Percentiles rank a stretch among this genome's conserved stretches.
phyloP scores from a whole-genome alignment of 2,888 invertebrate species.

The Limnephilus lunatus region DNA sequence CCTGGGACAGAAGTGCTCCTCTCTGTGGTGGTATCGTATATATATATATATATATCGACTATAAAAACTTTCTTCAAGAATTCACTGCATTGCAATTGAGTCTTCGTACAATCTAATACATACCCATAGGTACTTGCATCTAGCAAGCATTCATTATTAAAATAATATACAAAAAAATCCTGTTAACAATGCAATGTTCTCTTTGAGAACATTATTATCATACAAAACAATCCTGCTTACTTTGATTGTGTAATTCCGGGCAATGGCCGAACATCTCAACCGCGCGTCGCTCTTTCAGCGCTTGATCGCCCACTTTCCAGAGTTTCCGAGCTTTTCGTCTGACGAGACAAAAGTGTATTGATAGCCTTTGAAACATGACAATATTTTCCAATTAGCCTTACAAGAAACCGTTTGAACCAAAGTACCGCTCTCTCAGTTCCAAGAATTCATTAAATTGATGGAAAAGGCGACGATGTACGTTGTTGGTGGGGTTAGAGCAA shows the following conservation, averaged over 20 bases:
- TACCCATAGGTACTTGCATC: background rate
- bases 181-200: background rate
- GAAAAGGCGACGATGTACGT: background rate
- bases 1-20: no score
- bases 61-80: no score
- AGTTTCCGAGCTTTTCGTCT: background rate
- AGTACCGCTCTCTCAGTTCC: background rate
- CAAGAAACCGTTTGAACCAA: background rate
- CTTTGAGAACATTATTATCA: no score
- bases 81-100: background rate
- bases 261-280: background rate
- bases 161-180: background rate
- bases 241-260: no score
- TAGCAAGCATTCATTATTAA: background rate
- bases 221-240: no score
- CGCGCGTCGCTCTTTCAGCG: background rate
- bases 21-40: no score
- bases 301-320: background rate
- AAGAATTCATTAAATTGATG: conserved; percentile 2
- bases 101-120: no score
- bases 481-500: background rate
- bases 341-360: conserved; percentile 9
- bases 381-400: conserved; percentile 27
- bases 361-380: conserved; percentile 9
- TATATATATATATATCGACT: no score